phyloP scores from a whole-genome alignment of 2,113 vertebrate genomes.

The Melanerpes formicivorus region DNA sequence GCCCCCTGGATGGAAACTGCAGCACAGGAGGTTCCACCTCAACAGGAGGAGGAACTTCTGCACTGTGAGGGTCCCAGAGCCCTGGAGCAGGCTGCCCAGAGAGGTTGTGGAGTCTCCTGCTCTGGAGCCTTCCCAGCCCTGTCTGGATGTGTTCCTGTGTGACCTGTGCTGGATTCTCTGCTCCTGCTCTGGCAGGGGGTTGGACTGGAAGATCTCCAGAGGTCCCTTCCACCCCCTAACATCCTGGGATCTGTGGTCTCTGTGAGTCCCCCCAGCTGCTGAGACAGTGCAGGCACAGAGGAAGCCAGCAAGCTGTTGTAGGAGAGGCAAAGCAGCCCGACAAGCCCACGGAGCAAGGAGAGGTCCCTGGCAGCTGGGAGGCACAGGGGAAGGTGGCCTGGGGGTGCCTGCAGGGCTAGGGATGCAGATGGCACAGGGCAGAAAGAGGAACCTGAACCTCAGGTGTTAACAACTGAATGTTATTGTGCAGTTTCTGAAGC shows the following conservation, averaged over 20 bases:
- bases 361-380: neutral
- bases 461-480: neutral
- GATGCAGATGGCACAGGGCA: neutral
- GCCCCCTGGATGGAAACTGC: too few species aligned
- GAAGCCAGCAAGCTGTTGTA: neutral
- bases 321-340: neutral
- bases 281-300: neutral
- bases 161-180: too few species aligned
- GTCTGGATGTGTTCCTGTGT: too few species aligned
- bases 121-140: too few species aligned
- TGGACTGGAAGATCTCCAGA: too few species aligned
- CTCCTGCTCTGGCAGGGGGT: too few species aligned
- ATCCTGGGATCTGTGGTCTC: neutral
- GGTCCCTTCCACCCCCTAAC: too few species aligned
- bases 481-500: slow-evolving; percentile 18
- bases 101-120: too few species aligned
- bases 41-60: too few species aligned
- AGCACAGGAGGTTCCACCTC: too few species aligned
- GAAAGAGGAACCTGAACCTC: neutral
- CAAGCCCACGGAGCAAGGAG: neutral
- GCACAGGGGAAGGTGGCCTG: accelerated
- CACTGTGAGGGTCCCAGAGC: too few species aligned
- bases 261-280: accelerated
- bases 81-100: too few species aligned
- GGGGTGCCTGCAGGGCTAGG: neutral